These are phyloP conservation scores for Argyresthia albistria DNA, from an alignment of 2,888 invertebrate genomes.

Conservation along the genomic window DNA sequence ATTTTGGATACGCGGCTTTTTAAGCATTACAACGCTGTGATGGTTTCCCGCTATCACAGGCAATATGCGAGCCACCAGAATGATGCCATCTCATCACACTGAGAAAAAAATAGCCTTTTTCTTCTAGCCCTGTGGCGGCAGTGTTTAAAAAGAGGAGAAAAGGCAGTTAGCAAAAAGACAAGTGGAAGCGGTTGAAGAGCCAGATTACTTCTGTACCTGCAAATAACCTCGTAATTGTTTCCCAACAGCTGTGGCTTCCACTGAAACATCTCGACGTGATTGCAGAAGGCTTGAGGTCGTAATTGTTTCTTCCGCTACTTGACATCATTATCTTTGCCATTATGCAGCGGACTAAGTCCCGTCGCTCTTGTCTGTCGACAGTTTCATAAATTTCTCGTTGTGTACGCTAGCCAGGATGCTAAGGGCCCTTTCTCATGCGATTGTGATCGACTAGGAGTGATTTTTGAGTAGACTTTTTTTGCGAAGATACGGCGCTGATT, in stretches of 20 bases:
- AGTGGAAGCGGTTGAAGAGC: no score
- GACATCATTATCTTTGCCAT: constrained; percentile 61
- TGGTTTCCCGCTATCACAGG: no score
- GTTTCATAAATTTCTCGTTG: constrained; percentile 29
- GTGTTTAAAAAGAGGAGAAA: no score
- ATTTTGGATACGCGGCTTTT: no score
- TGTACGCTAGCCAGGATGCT: constrained; percentile 11
- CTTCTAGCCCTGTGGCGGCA: no score
- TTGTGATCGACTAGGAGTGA: constrained; percentile 5
- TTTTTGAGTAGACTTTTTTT: no score
- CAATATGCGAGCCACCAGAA: no score
- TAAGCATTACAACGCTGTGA: no score
- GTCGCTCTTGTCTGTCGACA: neutral
- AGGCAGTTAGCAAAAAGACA: no score
- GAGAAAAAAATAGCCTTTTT: no score
- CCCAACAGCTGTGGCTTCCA: constrained; percentile 21
- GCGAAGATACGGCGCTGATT: no score
- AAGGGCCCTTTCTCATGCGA: constrained; percentile 1
- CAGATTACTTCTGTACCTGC: constrained; percentile 26
- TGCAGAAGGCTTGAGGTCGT: constrained; percentile 42
- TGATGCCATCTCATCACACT: no score
- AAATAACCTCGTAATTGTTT: constrained; percentile 34
- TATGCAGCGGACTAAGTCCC: constrained; percentile 47
- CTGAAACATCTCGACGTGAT: constrained; percentile 40
- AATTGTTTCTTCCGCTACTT: constrained; percentile 64